Conservation (phyloP, 2,888 invertebrate species). For the Dorcus parallelipipedus region DNA sequence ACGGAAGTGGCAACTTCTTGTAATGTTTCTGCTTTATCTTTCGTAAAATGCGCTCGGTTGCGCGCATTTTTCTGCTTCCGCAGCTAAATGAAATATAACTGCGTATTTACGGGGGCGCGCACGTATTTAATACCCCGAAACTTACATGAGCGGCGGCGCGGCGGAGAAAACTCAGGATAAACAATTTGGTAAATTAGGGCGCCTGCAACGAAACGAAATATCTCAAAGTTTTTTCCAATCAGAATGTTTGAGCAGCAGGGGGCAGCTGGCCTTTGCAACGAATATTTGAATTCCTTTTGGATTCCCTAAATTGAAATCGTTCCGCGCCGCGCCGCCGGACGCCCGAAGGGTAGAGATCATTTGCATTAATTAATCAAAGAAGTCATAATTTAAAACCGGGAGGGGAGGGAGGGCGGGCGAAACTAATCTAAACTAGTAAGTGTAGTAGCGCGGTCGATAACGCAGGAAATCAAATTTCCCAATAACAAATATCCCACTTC, state of each 20-base stretch:
- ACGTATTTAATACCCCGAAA: neutral
- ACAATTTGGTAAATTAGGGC: neutral
- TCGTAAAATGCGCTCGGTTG: constrained; percentile 29
- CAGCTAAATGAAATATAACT: neutral
- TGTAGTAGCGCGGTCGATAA: constrained; percentile 23
- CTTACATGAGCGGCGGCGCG: neutral
- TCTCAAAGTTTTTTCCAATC: constrained; percentile 1
- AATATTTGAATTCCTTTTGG: constrained; percentile 25
- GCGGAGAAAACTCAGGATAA: neutral
- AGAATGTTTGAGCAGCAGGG: neutral
- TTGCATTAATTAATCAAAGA: neutral
- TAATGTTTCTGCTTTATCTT: constrained; percentile 40
- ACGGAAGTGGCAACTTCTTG: constrained; percentile 31
- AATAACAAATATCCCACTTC: constrained; percentile 47
- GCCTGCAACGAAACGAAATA: neutral
- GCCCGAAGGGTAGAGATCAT: neutral
- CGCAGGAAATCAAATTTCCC: constrained; percentile 37
- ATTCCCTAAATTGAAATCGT: constrained; percentile 17
- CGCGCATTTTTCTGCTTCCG: neutral
- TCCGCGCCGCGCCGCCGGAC: neutral
- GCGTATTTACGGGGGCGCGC: neutral
- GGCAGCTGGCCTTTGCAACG: constrained; percentile 9
- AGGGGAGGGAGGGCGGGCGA: neutral
- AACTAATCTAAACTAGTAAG: constrained; percentile 25
- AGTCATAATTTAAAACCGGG: too few relatives aligned